A percentile compares a stretch with the other conserved stretches of the same genome.
These are phyloP conservation scores for Amiota communis DNA, from an alignment of 2,888 invertebrate species.

Conservation along the genomic window DNA sequence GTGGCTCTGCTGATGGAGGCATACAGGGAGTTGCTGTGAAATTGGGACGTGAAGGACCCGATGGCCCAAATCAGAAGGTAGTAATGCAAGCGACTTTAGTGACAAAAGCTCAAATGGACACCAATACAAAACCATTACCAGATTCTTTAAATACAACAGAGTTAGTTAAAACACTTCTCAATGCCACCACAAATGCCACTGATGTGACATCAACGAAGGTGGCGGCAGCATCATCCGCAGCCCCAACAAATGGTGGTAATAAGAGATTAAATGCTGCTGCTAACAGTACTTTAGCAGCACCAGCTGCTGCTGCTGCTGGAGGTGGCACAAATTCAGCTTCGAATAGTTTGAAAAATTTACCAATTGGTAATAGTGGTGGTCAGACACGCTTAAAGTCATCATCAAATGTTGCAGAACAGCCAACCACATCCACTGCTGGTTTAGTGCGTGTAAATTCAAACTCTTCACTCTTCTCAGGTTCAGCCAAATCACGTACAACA, in stretches of 20 bases:
- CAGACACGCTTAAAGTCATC: constrained; percentile 74
- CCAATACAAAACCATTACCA: constrained; percentile 70
- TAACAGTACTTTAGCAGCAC: constrained; percentile 34
- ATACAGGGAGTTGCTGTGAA: constrained; percentile 80
- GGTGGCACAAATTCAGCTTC: constrained; percentile 40
- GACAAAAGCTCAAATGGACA: constrained; percentile 76
- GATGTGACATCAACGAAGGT: constrained; percentile 40
- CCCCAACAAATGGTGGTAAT: constrained; percentile 24
- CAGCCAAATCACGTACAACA: constrained; percentile 68
- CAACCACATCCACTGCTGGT: constrained; percentile 48
- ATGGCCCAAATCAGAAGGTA: constrained; percentile 78
- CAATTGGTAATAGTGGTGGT: constrained; percentile 73
- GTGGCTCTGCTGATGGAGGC: constrained; percentile 69
- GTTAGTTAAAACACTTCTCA: constrained; percentile 70
- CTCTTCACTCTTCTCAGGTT: constrained; percentile 71
- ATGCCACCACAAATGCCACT: constrained; percentile 54
- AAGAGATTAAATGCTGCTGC: constrained; percentile 23
- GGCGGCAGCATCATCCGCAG: not conserved
- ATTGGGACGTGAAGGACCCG: constrained; percentile 78
- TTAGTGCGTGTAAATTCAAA: constrained; percentile 72
- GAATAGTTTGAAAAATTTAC: constrained; percentile 67
- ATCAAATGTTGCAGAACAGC: constrained; percentile 30
- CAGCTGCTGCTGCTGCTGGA: constrained; percentile 47
- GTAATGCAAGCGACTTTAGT: constrained; percentile 79
- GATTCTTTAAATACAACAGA: constrained; percentile 72